Percentiles rank a stretch among this genome's conserved stretches.
phyloP scores from a whole-genome alignment of 2,797 vertebrate genomes.

The Anas acuta region DNA sequence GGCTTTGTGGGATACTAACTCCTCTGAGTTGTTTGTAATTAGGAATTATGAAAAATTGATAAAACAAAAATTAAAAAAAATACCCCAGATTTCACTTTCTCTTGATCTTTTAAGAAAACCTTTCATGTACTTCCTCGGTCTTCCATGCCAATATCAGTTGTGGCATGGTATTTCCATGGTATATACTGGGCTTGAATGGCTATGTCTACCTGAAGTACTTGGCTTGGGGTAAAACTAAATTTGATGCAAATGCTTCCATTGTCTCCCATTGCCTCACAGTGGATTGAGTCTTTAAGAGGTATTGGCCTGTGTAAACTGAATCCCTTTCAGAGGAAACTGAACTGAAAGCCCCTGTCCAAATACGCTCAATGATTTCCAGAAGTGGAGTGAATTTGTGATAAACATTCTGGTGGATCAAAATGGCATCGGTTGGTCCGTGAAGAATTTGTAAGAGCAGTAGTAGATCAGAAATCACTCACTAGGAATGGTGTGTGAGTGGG shows the following conservation, averaged over 20 bases:
- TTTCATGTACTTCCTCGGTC: not conserved
- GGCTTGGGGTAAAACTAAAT: not conserved
- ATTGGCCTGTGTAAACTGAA: not conserved
- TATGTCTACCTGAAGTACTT: not conserved
- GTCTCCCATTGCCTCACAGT: not conserved
- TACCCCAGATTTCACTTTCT: not conserved
- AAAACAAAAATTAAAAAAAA: not conserved
- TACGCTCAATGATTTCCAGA: not conserved
- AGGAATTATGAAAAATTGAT: not conserved
- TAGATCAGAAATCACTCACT: accelerated
- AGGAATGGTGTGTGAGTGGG: not conserved
- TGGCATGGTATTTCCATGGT: not conserved
- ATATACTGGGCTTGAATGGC: not conserved
- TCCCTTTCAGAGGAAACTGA: not conserved
- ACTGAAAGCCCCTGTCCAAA: not conserved
- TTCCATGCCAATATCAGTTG: not conserved
- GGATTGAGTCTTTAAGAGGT: not conserved
- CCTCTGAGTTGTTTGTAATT: not conserved
- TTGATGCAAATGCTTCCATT: not conserved
- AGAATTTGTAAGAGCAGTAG: not conserved
- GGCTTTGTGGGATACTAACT: not conserved
- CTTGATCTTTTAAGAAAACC: not conserved
- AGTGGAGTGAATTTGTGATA: not conserved
- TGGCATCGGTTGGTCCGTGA: not conserved
- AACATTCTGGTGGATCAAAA: not conserved